Evolutionary conservation across 2,888 invertebrate genomes (phyloP), one percentile per base, ranked within the genome.

Genomic region (Andrena praecox): DNA sequence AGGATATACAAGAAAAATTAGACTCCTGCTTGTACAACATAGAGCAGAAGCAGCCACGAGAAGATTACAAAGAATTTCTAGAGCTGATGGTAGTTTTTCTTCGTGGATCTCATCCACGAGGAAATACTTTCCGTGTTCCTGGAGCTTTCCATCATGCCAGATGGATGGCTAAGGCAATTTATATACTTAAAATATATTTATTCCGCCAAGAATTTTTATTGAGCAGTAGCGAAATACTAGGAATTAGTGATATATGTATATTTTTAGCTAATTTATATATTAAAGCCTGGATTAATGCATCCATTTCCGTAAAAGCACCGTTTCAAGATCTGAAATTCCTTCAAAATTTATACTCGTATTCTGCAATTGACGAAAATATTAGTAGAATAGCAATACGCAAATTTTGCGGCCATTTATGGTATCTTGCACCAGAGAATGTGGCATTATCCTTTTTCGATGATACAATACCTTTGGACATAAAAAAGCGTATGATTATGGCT

Each of bases 401-500:
- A 35, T 63, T 63, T 35, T 35, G 62, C 7, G 7, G 35, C 4
- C 42, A 48, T 33, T 64, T 42, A 48, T 62, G 35, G 62, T 62
- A 35, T 20, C 1, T 35, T 33, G 10, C 35, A 35, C 42, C 42
- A 42, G 27, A 27, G 12, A 64, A 64, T 48, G 63, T 48, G 12
- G 35, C 35, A 35, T 63, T 33, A 31, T 31, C 31, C 12, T 60
- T 31, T 60, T 60, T 33, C 33, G 60, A 31, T n/a, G 24, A n/a
- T 1, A 33, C 0, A 62, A n/a, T 62, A n/a, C 8, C 33, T 31
- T 62, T 16, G 8, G 4, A 33, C 8, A 62, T 33, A 62, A 62
- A 62, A 33, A 7, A 33, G n/a, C 6, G 31, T n/a, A n/a, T 16
- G 62, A 35, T 64, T 48, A 16, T 24, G 16, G 12, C n/a, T 16